Evolutionary conservation across 2,888 invertebrate genomes (phyloP), one percentile per base, ranked within the genome.

Genomic region (Heteromurus nitidus): DNA sequence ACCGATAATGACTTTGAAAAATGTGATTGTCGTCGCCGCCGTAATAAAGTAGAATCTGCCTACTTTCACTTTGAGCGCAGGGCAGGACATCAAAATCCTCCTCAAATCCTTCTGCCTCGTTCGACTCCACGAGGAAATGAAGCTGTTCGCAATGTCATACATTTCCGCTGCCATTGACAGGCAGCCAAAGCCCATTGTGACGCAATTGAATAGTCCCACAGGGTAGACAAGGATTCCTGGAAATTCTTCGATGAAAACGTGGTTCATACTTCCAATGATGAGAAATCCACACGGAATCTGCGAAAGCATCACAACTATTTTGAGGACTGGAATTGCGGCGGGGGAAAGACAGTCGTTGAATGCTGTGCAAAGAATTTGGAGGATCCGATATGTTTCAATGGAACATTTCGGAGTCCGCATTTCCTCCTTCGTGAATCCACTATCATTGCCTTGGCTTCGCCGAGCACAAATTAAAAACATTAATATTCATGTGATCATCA

Each of bases 281-380:
- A 82, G 67, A 42, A 79, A 84, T 3, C 79, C 79, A 31, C 84
- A 84, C 1, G 75, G 81, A 26, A 81, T 75, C 9, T 75, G 31
- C 30, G 69, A 75, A 0, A 77, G 74, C 28, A 75, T 30, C 7
- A 72, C 73, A 28, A 76, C 72, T 1, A 69, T 58, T 28, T 84
- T 84, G 58, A 84, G 60, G 0, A 72, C 24, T 1, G 84, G 84
- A 31, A 84, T 72, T 0, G 84, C 79, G n/a, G 70, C 13, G n/a
- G 84, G 84, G 3, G 79, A 36, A 81, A 84, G 75, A 62, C 79
- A 79, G 18, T 84, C 72, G 44, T 84, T 84, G 13, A 84, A 84
- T n/a, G 69, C 64, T 9, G 65, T 44, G 9, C 75, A 70, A 0
- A 84, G 26, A 68, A 84, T 62, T 30, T 82, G 79, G 9, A 84